These are phyloP conservation scores for Scylla paramamosain DNA, from an alignment of 1,140 invertebrate species.

Conservation along the genomic window DNA sequence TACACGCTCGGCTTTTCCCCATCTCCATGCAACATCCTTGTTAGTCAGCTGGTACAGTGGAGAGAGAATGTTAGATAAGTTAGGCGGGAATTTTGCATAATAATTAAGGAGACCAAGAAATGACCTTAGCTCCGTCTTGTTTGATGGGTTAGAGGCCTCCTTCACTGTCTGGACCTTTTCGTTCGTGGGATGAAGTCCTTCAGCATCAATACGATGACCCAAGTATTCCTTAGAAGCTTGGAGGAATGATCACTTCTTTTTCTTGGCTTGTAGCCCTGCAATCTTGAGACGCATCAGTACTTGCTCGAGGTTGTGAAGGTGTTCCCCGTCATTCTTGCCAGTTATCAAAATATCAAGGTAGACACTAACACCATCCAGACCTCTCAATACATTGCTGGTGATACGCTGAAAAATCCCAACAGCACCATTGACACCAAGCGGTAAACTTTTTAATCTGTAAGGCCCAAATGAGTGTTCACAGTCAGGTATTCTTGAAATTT, in stretches of 20 bases:
- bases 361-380: background rate
- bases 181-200: background rate
- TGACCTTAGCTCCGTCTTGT: background rate
- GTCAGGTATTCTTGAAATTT: background rate
- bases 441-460: background rate
- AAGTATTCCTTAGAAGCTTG: background rate
- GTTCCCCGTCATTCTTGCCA: background rate
- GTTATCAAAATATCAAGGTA: slow-evolving; percentile 38
- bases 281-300: background rate
- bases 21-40: background rate
- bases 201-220: background rate
- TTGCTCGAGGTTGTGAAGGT: slow-evolving; percentile 1
- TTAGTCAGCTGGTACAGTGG: background rate
- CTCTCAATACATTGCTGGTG: slow-evolving; percentile 8
- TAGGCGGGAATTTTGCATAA: background rate
- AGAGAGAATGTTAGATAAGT: background rate
- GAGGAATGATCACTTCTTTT: background rate
- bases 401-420: slow-evolving; percentile 43
- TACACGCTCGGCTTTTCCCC: background rate
- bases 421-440: background rate
- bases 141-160: background rate
- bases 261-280: background rate
- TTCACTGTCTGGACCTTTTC: background rate
- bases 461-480: slow-evolving; percentile 40
- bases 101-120: background rate